Conservation (phyloP, 2,113 vertebrate genomes). For the Xiphophorus hellerii region DNA sequence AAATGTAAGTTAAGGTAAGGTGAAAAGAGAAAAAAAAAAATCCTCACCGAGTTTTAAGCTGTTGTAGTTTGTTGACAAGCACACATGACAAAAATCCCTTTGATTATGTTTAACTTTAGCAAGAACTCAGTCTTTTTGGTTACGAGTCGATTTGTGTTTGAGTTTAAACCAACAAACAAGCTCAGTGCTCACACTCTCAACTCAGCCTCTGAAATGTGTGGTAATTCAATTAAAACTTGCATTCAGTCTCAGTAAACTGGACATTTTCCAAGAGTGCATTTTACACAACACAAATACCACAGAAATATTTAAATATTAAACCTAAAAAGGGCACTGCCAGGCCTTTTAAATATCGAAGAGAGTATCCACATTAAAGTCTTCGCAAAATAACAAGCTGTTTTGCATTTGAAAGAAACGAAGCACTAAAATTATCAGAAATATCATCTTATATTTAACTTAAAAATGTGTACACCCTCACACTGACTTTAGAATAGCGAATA, state of each 20-base stretch:
- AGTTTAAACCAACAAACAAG: slow-evolving; percentile 68
- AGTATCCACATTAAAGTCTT: slow-evolving; percentile 53
- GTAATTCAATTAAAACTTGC: slow-evolving; percentile 78
- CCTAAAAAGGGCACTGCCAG: slow-evolving; percentile 62
- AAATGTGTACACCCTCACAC: slow-evolving; percentile 50
- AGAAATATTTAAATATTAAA: slow-evolving; percentile 74
- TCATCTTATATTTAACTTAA: slow-evolving; percentile 19
- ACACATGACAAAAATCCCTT: slow-evolving; percentile 54
- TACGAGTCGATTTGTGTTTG: slow-evolving; percentile 63
- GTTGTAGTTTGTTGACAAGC: not conserved
- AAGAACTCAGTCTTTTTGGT: slow-evolving; percentile 69
- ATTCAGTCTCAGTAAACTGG: slow-evolving; percentile 66
- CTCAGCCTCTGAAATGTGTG: slow-evolving; percentile 74
- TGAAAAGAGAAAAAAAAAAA: not conserved
- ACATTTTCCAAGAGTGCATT: slow-evolving; percentile 76
- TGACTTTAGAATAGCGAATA: slow-evolving; percentile 44
- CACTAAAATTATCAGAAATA: slow-evolving; percentile 58
- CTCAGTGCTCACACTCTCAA: slow-evolving; percentile 33
- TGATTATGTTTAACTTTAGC: slow-evolving; percentile 81
- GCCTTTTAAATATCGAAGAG: slow-evolving; percentile 60
- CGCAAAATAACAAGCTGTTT: slow-evolving; percentile 77
- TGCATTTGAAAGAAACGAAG: slow-evolving; percentile 74
- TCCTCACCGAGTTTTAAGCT: not conserved
- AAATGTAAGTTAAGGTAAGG: not conserved
- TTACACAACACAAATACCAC: slow-evolving; percentile 77